These are phyloP conservation scores for Pyrgus malvae DNA, from an alignment of 2,888 invertebrate species.

Conservation along the genomic window DNA sequence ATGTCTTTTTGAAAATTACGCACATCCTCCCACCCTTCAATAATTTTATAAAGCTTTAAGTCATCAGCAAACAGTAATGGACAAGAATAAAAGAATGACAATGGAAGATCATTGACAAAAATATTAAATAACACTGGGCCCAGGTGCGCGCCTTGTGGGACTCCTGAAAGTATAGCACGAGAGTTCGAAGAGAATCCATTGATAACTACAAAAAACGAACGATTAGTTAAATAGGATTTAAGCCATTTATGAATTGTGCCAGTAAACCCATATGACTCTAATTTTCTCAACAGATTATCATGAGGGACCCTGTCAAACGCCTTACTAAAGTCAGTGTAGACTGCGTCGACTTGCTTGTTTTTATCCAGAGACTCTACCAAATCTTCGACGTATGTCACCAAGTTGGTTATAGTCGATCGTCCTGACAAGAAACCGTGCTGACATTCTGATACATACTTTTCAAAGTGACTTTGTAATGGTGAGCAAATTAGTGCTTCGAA, in stretches of 20 bases:
- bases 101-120: too few species aligned
- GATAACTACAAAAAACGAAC: constrained; percentile 19
- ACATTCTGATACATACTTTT: constrained; percentile 1
- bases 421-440: constrained; percentile 32
- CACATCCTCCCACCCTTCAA: too few species aligned
- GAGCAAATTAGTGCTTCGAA: constrained; percentile 25
- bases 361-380: constrained; percentile 7
- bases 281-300: background rate
- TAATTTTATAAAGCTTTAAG: too few species aligned
- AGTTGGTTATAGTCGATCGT: constrained; percentile 28
- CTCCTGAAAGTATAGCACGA: background rate
- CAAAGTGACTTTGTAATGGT: constrained; percentile 24
- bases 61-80: too few species aligned
- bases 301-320: constrained; percentile 27
- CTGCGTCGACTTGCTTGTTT: constrained; percentile 15
- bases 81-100: too few species aligned
- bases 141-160: background rate
- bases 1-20: too few species aligned
- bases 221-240: constrained; percentile 16
- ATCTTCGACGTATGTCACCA: constrained; percentile 1
- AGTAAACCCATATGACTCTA: constrained; percentile 17
- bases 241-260: constrained; percentile 21
- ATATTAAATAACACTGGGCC: constrained; percentile 1
- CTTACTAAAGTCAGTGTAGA: constrained; percentile 23
- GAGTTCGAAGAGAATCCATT: constrained; percentile 23